These are phyloP conservation scores for Muntiacus muntjak DNA, from an alignment of 2,113 vertebrate genomes.

Conservation along the genomic window DNA sequence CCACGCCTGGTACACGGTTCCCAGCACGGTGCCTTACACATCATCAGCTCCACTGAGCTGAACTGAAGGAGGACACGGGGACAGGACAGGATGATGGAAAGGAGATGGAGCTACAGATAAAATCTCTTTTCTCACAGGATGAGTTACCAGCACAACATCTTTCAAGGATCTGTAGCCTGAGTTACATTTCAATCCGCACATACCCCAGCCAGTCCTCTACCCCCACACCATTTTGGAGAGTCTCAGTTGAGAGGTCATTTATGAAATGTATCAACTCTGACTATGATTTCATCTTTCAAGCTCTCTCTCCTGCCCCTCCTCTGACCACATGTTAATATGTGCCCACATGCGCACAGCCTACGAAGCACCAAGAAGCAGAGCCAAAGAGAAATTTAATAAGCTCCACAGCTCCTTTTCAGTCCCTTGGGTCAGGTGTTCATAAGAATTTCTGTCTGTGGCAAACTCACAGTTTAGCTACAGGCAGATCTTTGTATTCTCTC, in stretches of 20 bases:
- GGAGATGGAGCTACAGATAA: not conserved
- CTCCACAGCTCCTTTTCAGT: not conserved
- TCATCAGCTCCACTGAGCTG: not conserved
- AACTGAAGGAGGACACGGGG: not conserved
- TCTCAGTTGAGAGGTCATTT: not conserved
- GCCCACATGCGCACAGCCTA: not conserved
- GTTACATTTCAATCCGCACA: not conserved
- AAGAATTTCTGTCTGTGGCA: slow-evolving; percentile 8
- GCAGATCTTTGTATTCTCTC: slow-evolving; percentile 45
- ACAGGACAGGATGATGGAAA: not conserved
- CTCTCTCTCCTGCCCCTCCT: not conserved
- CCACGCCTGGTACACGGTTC: not conserved
- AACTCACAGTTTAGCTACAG: slow-evolving; percentile 46
- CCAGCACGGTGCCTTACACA: not conserved
- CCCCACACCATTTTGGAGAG: not conserved
- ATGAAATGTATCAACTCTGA: not conserved
- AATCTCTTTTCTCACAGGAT: not conserved
- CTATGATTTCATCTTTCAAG: not conserved
- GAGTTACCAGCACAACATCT: not conserved
- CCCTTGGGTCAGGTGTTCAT: slow-evolving; percentile 20
- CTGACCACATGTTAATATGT: not conserved
- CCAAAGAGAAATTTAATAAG: slow-evolving; percentile 50
- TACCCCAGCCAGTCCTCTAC: not conserved
- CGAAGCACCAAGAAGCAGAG: not conserved
- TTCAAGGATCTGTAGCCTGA: not conserved